Percentiles rank a stretch among this genome's conserved stretches.
These are phyloP conservation scores for Chalcis sispes DNA, from an alignment of 2,888 invertebrate species.

Conservation along the genomic window DNA sequence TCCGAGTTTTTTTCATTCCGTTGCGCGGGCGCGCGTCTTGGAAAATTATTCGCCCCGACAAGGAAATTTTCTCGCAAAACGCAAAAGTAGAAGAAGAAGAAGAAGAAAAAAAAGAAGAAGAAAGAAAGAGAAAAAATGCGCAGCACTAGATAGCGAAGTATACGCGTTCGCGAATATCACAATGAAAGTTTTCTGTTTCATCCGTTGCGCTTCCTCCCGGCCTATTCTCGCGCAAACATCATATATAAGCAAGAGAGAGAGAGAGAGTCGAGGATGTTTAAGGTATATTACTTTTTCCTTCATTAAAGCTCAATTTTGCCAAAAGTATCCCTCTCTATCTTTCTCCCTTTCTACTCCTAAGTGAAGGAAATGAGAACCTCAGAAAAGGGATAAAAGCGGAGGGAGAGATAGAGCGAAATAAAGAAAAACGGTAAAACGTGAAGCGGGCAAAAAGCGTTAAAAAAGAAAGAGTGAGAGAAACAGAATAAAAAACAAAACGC, in stretches of 20 bases:
- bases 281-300: slow-evolving; percentile 57
- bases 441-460: too few species aligned
- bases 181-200: slow-evolving; percentile 50
- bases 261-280: slow-evolving; percentile 38
- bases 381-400: slow-evolving; percentile 47
- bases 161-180: slow-evolving; percentile 34
- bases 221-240: slow-evolving; percentile 43
- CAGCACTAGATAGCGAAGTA: too few species aligned
- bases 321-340: slow-evolving; percentile 33
- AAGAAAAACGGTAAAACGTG: slow-evolving; percentile 49
- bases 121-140: too few species aligned
- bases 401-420: too few species aligned
- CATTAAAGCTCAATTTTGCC: slow-evolving; percentile 54
- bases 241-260: slow-evolving; percentile 27
- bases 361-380: slow-evolving; percentile 54
- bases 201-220: neutral
- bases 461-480: slow-evolving; percentile 14
- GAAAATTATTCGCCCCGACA: slow-evolving; percentile 24
- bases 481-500: slow-evolving; percentile 33
- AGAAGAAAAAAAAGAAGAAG: neutral
- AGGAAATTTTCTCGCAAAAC: slow-evolving; percentile 6
- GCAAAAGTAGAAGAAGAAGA: neutral
- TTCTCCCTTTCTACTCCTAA: slow-evolving; percentile 3
- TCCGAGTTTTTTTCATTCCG: slow-evolving; percentile 1
- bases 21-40: slow-evolving; percentile 1